Percentiles rank a stretch among this genome's conserved stretches.
phyloP scores from a whole-genome alignment of 1,140 invertebrate species.

The Sesamia nonagrioides region DNA sequence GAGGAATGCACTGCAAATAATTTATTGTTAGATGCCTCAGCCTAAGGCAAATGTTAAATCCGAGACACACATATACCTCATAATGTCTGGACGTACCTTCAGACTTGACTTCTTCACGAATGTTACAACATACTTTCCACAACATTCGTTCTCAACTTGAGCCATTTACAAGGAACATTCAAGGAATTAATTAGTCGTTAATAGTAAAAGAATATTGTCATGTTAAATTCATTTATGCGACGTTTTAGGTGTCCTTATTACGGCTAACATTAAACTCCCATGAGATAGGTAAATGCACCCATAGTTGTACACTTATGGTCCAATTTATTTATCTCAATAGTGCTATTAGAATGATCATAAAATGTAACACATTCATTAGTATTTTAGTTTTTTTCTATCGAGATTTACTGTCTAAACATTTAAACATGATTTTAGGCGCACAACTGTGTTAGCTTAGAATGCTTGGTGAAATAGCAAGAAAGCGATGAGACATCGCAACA shows the following conservation, averaged over 20 bases:
- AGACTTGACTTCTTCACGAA: constrained; percentile 12
- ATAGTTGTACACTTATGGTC: constrained; percentile 15
- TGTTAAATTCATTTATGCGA: constrained; percentile 45
- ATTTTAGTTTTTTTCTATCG: constrained; percentile 8
- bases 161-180: constrained; percentile 49
- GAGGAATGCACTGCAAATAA: too few relatives aligned
- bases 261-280: constrained; percentile 11
- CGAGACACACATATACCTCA: too few relatives aligned
- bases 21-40: too few relatives aligned
- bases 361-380: constrained; percentile 25
- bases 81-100: too few relatives aligned
- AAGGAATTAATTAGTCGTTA: constrained; percentile 33
- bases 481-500: constrained; percentile 37
- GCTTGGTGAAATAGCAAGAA: constrained; percentile 11
- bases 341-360: constrained; percentile 24
- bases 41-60: too few relatives aligned
- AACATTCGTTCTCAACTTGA: constrained; percentile 33
- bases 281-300: constrained; percentile 17
- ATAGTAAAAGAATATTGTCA: constrained; percentile 47
- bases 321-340: constrained; percentile 21
- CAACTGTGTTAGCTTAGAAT: constrained; percentile 2
- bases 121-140: background rate
- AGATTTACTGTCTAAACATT: constrained; percentile 8
- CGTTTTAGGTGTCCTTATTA: constrained; percentile 18
- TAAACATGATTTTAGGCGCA: constrained; percentile 9